Conservation (phyloP, 2,888 invertebrate species). For the Sphaerophoria taeniata region DNA sequence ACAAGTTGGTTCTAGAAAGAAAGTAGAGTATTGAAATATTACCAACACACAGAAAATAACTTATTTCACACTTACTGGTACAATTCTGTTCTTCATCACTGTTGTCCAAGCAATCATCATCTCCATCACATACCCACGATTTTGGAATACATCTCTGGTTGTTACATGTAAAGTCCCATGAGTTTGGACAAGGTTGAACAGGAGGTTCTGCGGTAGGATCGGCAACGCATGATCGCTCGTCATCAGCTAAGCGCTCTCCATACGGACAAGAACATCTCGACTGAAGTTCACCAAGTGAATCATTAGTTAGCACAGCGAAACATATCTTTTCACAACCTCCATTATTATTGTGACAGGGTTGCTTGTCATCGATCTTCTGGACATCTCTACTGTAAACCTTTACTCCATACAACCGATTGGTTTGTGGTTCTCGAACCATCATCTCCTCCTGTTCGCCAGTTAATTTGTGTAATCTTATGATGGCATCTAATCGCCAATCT, state of each 20-base stretch:
- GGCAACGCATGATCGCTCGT: conserved; percentile 88
- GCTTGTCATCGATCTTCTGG: conserved; percentile 88
- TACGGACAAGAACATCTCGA: conserved; percentile 96
- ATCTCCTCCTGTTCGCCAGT: conserved; percentile 94
- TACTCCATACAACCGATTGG: conserved; percentile 95
- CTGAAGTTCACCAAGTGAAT: conserved; percentile 83
- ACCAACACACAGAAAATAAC: neutral
- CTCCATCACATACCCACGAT: conserved; percentile 98
- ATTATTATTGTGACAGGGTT: conserved; percentile 93
- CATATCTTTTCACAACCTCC: conserved; percentile 98
- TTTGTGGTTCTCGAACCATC: conserved; percentile 93
- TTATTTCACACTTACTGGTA: conserved; percentile 86
- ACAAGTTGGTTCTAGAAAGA: conserved; percentile 91
- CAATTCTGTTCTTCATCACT: conserved; percentile 98
- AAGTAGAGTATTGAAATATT: neutral
- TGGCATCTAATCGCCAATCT: conserved; percentile 98
- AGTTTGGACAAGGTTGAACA: conserved; percentile 93
- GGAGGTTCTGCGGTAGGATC: conserved; percentile 95
- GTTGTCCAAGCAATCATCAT: conserved; percentile 97
- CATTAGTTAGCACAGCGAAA: conserved; percentile 91
- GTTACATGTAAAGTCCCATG: conserved; percentile 96
- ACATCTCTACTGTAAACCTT: conserved; percentile 92
- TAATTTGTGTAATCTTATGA: conserved; percentile 93
- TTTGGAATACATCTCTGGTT: conserved; percentile 96
- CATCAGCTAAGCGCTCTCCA: conserved; percentile 91